phyloP scores from a whole-genome alignment of 2,113 vertebrate species.

The Rhinichthys klamathensis region DNA sequence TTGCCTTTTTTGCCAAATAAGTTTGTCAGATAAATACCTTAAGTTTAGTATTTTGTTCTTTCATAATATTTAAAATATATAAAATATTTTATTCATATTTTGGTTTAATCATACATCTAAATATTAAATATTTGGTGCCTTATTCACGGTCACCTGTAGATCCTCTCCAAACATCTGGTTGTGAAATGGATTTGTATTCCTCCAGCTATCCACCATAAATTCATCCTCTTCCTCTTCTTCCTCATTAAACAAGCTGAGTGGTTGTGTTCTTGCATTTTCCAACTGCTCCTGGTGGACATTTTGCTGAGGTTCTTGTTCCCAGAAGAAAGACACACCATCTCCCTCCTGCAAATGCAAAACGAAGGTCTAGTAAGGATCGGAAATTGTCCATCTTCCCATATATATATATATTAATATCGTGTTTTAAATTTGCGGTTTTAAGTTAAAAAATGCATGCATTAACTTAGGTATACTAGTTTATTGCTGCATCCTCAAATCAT shows the following conservation, averaged over 20 bases:
- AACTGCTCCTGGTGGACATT: slow-evolving; percentile 46
- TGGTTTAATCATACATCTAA: not conserved
- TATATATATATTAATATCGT: too few species aligned
- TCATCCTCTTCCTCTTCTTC: slow-evolving; percentile 51
- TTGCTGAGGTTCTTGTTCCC: slow-evolving; percentile 37
- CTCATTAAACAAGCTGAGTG: slow-evolving; percentile 26
- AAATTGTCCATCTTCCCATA: too few species aligned
- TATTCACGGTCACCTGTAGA: slow-evolving; percentile 31
- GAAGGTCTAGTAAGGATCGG: too few species aligned
- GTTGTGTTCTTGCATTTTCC: slow-evolving; percentile 30
- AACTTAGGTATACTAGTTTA: too few species aligned
- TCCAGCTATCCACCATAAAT: slow-evolving; percentile 43
- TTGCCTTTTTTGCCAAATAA: too few species aligned
- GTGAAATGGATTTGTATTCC: slow-evolving; percentile 36
- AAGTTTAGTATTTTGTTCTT: too few species aligned
- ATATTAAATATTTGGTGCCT: not conserved
- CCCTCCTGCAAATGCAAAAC: slow-evolving; percentile 47
- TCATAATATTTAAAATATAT: too few species aligned
- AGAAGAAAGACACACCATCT: slow-evolving; percentile 24
- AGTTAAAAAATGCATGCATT: too few species aligned
- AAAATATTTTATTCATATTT: too few species aligned
- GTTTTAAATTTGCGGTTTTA: too few species aligned
- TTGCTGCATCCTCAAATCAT: too few species aligned
- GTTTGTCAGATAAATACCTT: too few species aligned
- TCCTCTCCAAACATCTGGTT: slow-evolving; percentile 23